Evolutionary conservation across 2,797 vertebrate genomes (phyloP), one percentile per base, ranked within the genome.

Genomic region (Holocentrus rufus): DNA sequence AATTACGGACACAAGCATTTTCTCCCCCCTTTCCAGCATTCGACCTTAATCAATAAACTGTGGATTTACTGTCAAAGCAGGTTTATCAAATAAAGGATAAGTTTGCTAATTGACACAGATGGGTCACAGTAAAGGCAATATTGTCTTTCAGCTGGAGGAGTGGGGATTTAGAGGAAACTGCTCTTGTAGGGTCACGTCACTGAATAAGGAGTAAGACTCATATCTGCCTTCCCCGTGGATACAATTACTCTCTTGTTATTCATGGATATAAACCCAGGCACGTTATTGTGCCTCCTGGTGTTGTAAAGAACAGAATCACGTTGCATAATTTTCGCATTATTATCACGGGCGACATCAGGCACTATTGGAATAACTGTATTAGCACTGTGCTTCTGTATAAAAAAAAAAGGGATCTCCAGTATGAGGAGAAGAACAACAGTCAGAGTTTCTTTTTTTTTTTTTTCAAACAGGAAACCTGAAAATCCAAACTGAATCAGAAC

Each of bases 221-320:
- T 89, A 82, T 84, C 54, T 65, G 27, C 22, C 63, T 80, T 80
- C 71, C 85, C 82, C 31, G 67, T 80, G 85, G 87, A 85, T 73
- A 86, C 64, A 82, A 84, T 88, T 87, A 81, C 77, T 77, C 58
- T 52, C 44, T 64, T 85, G 73, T 76, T 88, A 85, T 84, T 82
- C 76, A 80, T 77, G 66, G 74, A 71, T 65, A 80, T 78, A 72
- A 80, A 84, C 69, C 55, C 72, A 73, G 69, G 73, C 11, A 30
- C 65, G 70, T 87, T 85, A 85, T 84, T 87, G 82, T 86, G 82
- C 85, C 84, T 87, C 65, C 82, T 87, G 82, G 84, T 89, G 78
- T 85, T 79, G 77, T 71, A 62, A 75, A 78, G 68, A 72, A 71
- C 55, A 68, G 50, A 83, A 77, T 49, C 5, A n/a, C 76, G 76